A percentile compares a stretch with the other conserved stretches of the same genome.
Conservation (phyloP, 1,140 invertebrate genomes). For the Monochamus saltuarius region DNA sequence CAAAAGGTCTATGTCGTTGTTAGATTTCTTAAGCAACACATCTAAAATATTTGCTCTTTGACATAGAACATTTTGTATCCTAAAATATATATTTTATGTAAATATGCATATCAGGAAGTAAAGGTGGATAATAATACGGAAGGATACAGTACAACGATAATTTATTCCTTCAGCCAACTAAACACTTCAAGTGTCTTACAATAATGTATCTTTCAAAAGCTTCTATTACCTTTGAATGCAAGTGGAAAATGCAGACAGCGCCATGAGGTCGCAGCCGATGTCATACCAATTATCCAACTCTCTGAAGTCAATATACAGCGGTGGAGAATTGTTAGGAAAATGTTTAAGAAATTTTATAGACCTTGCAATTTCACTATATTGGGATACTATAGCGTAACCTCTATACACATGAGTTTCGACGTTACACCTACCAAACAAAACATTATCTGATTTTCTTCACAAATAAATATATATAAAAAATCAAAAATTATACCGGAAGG, state of each 20-base stretch:
- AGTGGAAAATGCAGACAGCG: constrained; percentile 69
- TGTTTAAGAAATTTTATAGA: constrained; percentile 58
- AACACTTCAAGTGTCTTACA: no score
- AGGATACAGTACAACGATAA: no score
- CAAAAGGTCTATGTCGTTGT: constrained; percentile 67
- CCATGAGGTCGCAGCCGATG: constrained; percentile 63
- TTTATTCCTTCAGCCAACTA: no score
- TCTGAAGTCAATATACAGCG: constrained; percentile 87
- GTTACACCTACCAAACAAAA: constrained; percentile 52
- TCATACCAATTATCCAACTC: constrained; percentile 90
- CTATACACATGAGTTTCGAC: constrained; percentile 59
- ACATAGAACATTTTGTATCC: constrained; percentile 43
- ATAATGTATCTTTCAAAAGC: no score
- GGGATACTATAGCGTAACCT: constrained; percentile 58
- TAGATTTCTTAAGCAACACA: constrained; percentile 23
- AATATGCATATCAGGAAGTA: no score
- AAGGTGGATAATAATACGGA: no score
- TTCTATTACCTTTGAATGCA: constrained; percentile 64
- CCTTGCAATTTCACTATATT: constrained; percentile 53
- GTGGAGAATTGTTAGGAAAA: constrained; percentile 62
- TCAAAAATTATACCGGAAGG: constrained; percentile 30
- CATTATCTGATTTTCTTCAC: no score
- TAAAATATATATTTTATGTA: no score
- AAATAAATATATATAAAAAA: no score
- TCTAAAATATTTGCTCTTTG: constrained; percentile 50